These are phyloP conservation scores for Andrena haemorrhoa DNA, from an alignment of 2,888 invertebrate species.

Conservation along the genomic window DNA sequence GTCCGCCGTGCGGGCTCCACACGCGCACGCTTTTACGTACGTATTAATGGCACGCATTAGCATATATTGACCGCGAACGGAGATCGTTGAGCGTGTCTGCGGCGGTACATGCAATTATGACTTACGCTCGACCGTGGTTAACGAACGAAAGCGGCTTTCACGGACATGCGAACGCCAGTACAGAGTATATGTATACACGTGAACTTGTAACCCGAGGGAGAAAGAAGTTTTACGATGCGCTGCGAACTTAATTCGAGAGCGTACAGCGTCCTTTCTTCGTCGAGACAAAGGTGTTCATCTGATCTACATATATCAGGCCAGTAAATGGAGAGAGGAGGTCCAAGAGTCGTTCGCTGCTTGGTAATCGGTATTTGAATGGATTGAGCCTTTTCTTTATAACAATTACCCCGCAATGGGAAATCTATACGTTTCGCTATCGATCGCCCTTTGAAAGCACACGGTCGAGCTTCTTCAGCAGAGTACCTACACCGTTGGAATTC, in stretches of 20 bases:
- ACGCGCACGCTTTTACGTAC: conserved; percentile 29
- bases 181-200: conserved; percentile 17
- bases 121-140: conserved; percentile 76
- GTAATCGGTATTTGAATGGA: background rate
- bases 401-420: background rate
- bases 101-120: conserved; percentile 79
- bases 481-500: background rate
- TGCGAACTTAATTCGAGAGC: conserved; percentile 38
- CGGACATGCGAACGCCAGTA: conserved; percentile 31
- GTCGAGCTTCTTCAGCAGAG: background rate
- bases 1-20: conserved; percentile 7
- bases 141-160: conserved; percentile 74
- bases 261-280: background rate
- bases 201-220: conserved; percentile 13
- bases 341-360: too few relatives aligned
- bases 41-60: conserved; percentile 69
- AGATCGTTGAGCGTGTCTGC: conserved; percentile 68
- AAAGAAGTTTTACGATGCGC: conserved; percentile 38
- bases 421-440: background rate
- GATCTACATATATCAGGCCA: background rate
- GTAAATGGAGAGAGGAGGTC: background rate
- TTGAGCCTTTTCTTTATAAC: background rate
- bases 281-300: background rate
- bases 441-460: background rate
- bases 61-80: conserved; percentile 72